These are phyloP conservation scores for Eulimnadia texana DNA, from an alignment of 1,140 invertebrate species.

Conservation along the genomic window DNA sequence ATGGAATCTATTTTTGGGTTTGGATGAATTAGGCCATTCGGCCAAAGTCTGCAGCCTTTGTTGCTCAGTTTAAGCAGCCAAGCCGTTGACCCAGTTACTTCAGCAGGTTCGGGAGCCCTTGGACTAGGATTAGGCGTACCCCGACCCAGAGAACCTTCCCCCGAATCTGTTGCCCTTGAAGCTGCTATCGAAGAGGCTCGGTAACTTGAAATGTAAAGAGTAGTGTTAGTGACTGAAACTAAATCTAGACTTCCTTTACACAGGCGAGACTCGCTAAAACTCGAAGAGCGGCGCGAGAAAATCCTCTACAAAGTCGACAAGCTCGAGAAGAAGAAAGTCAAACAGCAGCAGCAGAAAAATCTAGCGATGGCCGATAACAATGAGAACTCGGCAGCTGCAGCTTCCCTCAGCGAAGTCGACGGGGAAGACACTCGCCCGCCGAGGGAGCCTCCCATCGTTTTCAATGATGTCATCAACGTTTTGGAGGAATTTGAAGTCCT, in stretches of 20 bases:
- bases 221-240: too few relatives aligned
- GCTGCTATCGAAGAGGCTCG: slow-evolving; percentile 56
- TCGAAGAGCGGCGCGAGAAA: slow-evolving; percentile 50
- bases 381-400: slow-evolving; percentile 6
- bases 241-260: neutral
- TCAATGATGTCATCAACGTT: slow-evolving; percentile 50
- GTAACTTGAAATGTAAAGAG: slow-evolving; percentile 32
- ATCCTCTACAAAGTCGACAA: slow-evolving; percentile 56
- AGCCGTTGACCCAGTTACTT: slow-evolving; percentile 22
- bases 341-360: slow-evolving; percentile 33
- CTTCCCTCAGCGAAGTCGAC: slow-evolving; percentile 24
- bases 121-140: too few relatives aligned
- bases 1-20: slow-evolving; percentile 1
- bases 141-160: slow-evolving; percentile 39
- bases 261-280: slow-evolving; percentile 42
- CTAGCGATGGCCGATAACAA: slow-evolving; percentile 18
- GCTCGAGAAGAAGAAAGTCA: slow-evolving; percentile 53
- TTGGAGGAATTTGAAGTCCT: slow-evolving; percentile 46
- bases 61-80: slow-evolving; percentile 33
- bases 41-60: slow-evolving; percentile 39
- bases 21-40: slow-evolving; percentile 36
- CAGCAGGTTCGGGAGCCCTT: slow-evolving; percentile 27
- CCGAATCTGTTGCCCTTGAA: slow-evolving; percentile 53
- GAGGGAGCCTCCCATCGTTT: slow-evolving; percentile 70
- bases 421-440: slow-evolving; percentile 53